Conservation (phyloP, 2,888 invertebrate species). For the Dromius quadrimaculatus region DNA sequence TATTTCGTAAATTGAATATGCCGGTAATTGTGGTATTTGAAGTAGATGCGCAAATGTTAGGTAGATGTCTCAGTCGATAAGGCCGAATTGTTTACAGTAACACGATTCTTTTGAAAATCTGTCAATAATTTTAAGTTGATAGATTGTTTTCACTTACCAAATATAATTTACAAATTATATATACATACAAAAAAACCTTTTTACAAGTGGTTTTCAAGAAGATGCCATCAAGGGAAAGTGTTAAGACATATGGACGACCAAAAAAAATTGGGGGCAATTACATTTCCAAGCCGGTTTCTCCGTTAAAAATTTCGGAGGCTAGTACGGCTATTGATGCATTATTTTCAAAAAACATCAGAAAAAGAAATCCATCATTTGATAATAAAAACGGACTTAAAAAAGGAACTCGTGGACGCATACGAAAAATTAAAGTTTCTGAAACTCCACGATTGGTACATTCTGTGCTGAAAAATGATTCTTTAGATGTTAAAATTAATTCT, state of each 20-base stretch:
- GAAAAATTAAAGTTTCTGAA: constrained; percentile 52
- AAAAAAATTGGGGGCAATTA: constrained; percentile 15
- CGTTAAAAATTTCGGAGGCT: constrained; percentile 29
- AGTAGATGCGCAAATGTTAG: too few species aligned
- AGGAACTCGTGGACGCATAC: constrained; percentile 24
- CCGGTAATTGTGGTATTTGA: neutral
- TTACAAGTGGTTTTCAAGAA: neutral
- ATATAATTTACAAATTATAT: neutral
- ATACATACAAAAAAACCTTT: neutral
- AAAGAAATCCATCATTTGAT: constrained; percentile 51
- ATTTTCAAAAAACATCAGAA: constrained; percentile 56
- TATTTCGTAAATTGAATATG: neutral
- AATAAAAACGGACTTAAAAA: constrained; percentile 49
- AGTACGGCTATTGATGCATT: constrained; percentile 55
- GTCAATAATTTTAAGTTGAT: constrained; percentile 18
- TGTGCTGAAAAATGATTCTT: constrained; percentile 25
- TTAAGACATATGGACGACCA: constrained; percentile 34
- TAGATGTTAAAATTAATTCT: constrained; percentile 31
- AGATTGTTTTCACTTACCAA: neutral
- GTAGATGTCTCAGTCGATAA: constrained; percentile 10
- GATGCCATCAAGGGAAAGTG: constrained; percentile 1
- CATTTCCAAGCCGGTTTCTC: constrained; percentile 16
- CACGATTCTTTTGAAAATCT: constrained; percentile 9
- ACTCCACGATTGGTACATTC: constrained; percentile 41
- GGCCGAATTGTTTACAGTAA: neutral